Evolutionary conservation across 2,888 invertebrate species (phyloP).

Genomic region (Netelia melanura): DNA sequence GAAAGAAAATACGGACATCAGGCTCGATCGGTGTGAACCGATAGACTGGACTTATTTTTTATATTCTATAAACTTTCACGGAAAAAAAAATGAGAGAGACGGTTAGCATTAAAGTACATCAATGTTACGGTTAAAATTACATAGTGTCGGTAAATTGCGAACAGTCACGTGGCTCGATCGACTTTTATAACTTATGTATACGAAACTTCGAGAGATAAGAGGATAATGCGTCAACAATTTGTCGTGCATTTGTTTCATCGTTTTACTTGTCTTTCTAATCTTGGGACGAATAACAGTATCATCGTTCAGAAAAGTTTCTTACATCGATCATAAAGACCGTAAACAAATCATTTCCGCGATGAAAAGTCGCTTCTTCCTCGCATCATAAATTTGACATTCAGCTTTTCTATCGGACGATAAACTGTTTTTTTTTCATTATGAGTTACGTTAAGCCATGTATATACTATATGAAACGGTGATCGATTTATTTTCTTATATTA

Average conservation of each 20-base stretch:
- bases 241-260: background rate
- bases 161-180: background rate
- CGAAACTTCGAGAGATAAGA: slow-evolving; percentile 18
- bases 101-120: background rate
- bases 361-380: background rate
- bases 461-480: too few species aligned
- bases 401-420: too few species aligned
- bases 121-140: background rate
- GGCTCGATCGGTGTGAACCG: background rate
- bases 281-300: background rate
- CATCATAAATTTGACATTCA: too few species aligned
- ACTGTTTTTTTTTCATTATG: too few species aligned
- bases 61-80: background rate
- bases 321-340: background rate
- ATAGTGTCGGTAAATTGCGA: slow-evolving; percentile 16
- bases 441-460: too few species aligned
- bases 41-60: background rate
- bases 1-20: background rate
- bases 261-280: background rate
- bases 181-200: slow-evolving; percentile 14
- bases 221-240: slow-evolving; percentile 9
- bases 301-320: background rate
- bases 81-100: background rate
- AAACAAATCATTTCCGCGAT: background rate
- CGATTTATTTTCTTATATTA: too few species aligned